Percentiles rank a stretch among this genome's conserved stretches.
Conservation (phyloP, 2,797 vertebrate species). For the Bufotes viridis region DNA sequence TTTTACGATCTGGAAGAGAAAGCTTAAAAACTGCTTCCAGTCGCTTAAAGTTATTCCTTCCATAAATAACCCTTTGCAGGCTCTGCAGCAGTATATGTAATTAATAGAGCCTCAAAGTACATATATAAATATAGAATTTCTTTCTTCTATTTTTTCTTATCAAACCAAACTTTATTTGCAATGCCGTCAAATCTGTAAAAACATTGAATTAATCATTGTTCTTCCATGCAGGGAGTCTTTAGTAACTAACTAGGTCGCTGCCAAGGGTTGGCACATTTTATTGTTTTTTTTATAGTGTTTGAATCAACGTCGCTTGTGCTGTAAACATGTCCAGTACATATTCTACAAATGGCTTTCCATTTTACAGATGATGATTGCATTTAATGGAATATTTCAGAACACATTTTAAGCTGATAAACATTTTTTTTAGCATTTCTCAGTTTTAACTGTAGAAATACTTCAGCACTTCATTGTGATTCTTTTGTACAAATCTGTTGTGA, state of each 20-base stretch:
- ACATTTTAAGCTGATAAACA: constrained; percentile 7
- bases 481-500: neutral
- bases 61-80: neutral
- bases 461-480: neutral
- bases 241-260: constrained; percentile 14
- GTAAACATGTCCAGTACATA: constrained; percentile 25
- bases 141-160: neutral
- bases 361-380: constrained; percentile 38
- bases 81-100: neutral
- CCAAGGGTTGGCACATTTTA: constrained; percentile 16
- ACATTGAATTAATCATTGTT: constrained; percentile 1
- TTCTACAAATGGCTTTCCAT: constrained; percentile 25
- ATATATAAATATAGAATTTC: neutral
- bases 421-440: neutral
- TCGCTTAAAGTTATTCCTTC: constrained; percentile 9
- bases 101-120: constrained; percentile 6
- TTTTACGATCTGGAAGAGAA: neutral
- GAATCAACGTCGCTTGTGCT: constrained; percentile 6
- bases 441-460: constrained; percentile 9
- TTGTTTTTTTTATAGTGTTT: constrained; percentile 35
- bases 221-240: constrained; percentile 9
- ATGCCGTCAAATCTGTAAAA: neutral
- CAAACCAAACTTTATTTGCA: constrained; percentile 17
- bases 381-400: constrained; percentile 37
- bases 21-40: neutral